Base-by-base conservation (phyloP, 2,113 vertebrate species). In the Corvus cornix region DNA sequence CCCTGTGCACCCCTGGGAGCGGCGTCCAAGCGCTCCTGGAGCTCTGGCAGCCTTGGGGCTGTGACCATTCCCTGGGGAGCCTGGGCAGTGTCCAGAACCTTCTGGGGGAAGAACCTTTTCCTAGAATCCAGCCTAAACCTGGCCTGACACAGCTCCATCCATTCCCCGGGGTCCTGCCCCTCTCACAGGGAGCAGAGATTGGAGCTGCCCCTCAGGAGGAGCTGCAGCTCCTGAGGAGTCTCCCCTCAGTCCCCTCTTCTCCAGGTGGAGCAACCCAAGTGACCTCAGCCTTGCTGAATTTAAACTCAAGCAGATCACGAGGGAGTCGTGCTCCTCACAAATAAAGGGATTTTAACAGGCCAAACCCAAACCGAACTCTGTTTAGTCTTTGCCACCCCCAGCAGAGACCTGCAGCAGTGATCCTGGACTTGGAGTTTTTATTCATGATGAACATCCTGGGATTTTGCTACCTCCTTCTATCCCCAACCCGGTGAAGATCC, bases 1-100 rank as follows among this genome's bases (percentile, higher is more conserved):
- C 31, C 16, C 37, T 21, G 52, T 5, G 58, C 48, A 53, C 41
- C 14, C 33, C 37, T 52, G 12, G 37, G 2, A 39, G 18, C 0
- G 0, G 0, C 41, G 23, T 15, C 41, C 58, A 55, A 56, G 12
- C 1, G 0, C 26, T 56, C 26, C 15, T 72, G 66, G 41, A 72
- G 27, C 10, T 59, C 68, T 67, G 77, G 35, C 44, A 67, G 77
- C 60, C 60, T 67, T 0, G 7, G 44, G 18, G 23, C 59, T 0
- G 4, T 44, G 44, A 0, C 46, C 55, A 60, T 16, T 6, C 51
- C 76, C 31, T 49, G 75, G 9, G 49, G 21, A 72, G 51, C 31
- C 49, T 56, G 24, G 1, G 1, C 37, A 66, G 59, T 80, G 67
- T 3, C n/a, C 0, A 0, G 0, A 26, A 46, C 16, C 33, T 13